Conservation (phyloP, 2,797 vertebrate species). For the Buphagus erythrorhynchus region DNA sequence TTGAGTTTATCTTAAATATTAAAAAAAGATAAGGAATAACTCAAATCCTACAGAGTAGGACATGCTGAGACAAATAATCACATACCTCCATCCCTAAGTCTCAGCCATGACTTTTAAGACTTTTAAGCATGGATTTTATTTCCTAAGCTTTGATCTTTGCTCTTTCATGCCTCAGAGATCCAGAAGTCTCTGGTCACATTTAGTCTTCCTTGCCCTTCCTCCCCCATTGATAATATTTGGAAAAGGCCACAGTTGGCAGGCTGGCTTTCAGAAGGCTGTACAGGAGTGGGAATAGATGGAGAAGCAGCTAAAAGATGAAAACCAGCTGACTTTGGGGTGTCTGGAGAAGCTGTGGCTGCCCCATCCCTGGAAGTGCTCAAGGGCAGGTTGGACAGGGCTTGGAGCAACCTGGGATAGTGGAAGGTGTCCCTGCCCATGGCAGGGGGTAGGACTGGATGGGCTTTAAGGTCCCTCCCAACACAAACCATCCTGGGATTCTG, state of each 20-base stretch:
- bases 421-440: background rate
- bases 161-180: background rate
- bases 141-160: background rate
- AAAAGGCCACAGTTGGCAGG: background rate
- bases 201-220: background rate
- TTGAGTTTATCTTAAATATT: background rate
- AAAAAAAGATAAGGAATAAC: background rate
- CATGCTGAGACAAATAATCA: background rate
- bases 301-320: background rate
- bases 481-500: background rate
- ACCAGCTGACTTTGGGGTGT: background rate
- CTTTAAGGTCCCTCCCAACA: background rate
- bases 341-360: background rate
- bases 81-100: accelerated
- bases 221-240: accelerated
- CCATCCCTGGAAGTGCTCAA: background rate
- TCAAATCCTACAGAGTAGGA: background rate
- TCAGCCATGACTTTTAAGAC: background rate
- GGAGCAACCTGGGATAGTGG: accelerated
- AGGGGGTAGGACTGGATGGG: background rate
- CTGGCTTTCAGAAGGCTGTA: background rate
- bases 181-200: background rate
- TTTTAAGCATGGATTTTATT: background rate
- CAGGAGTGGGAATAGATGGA: background rate
- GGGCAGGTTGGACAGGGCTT: accelerated